These are phyloP conservation scores for Thymelicus sylvestris DNA, from an alignment of 2,888 invertebrate genomes.

Conservation along the genomic window DNA sequence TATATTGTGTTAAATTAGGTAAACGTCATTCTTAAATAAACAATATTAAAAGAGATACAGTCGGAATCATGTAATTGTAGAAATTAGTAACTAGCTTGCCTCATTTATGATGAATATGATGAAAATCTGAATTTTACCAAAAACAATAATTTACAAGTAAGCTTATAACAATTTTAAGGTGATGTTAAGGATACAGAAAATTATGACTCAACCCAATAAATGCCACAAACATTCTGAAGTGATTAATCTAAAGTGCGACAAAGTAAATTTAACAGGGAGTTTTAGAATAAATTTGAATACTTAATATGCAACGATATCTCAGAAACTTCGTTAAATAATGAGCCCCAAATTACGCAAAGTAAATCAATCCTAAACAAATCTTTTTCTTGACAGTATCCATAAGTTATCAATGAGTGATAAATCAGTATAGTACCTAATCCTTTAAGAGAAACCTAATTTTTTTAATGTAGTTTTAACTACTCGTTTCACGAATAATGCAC, in stretches of 20 bases:
- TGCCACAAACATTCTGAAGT: conserved; percentile 17
- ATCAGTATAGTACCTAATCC: too few species aligned
- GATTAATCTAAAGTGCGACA: conserved; percentile 21
- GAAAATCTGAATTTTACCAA: too few species aligned
- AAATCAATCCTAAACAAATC: neutral
- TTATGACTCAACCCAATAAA: conserved; percentile 18
- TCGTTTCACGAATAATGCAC: too few species aligned
- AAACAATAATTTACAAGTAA: too few species aligned
- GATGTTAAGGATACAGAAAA: conserved; percentile 3
- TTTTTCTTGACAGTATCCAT: too few species aligned
- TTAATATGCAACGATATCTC: conserved; percentile 2
- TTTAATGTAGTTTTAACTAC: too few species aligned
- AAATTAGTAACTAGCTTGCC: too few species aligned
- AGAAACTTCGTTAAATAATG: neutral
- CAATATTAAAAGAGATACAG: neutral
- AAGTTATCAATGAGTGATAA: too few species aligned
- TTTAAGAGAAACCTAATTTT: too few species aligned
- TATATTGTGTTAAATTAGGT: conserved; percentile 10
- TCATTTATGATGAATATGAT: too few species aligned
- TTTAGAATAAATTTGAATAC: conserved; percentile 3
- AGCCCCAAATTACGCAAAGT: neutral
- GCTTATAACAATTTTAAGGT: too few species aligned
- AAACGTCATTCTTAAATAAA: neutral
- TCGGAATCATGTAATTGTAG: too few species aligned
- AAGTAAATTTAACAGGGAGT: conserved; percentile 16